These are phyloP conservation scores for Lytechinus variegatus DNA, from an alignment of 35 echinoderm and acorn worm species.

Conservation along the genomic window DNA sequence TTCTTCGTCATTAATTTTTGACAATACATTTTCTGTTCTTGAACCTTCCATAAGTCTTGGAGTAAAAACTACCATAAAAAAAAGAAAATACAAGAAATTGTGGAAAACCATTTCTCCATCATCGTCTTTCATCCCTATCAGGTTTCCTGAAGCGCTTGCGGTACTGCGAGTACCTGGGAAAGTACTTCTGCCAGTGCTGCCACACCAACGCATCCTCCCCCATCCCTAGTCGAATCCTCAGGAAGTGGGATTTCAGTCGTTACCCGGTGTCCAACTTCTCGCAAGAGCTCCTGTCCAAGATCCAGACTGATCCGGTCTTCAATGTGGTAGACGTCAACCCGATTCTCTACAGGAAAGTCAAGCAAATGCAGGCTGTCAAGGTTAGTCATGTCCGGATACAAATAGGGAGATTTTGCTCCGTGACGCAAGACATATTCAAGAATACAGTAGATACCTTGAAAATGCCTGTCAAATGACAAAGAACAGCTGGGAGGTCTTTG, in stretches of 20 bases:
- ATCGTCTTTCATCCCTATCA: constrained; percentile 12
- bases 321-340: constrained; percentile 86
- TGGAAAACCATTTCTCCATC: no score
- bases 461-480: no score
- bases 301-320: constrained; percentile 82
- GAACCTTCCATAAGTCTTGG: no score
- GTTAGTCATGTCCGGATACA: constrained; percentile 41
- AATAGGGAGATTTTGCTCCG: background rate
- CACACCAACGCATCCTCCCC: constrained; percentile 69
- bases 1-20: no score
- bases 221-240: constrained; percentile 74
- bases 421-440: no score
- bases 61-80: no score
- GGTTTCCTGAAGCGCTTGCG: constrained; percentile 91
- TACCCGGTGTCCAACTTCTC: constrained; percentile 89
- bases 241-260: constrained; percentile 95
- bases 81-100: no score
- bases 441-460: no score
- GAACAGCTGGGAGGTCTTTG: no score
- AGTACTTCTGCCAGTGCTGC: constrained; percentile 98
- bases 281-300: constrained; percentile 83
- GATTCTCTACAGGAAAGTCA: constrained; percentile 75
- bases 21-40: no score
- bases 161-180: constrained; percentile 96
- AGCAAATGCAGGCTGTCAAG: constrained; percentile 68